Percentiles rank a stretch among this genome's conserved stretches.
Evolutionary conservation across 1,140 invertebrate genomes (phyloP).

Genomic region (Dreissena polymorpha): DNA sequence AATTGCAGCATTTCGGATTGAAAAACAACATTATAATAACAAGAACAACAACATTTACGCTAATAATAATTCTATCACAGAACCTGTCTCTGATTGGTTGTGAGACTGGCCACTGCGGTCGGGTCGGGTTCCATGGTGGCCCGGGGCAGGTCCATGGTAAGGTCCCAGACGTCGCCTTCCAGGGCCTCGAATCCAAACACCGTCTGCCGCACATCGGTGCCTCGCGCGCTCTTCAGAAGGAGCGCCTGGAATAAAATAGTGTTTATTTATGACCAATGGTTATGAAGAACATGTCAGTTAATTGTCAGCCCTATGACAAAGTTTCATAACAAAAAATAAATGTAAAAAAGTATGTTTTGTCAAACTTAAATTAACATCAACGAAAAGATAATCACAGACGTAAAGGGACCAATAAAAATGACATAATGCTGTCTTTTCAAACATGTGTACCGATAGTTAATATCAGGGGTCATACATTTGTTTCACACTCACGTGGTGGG

Average conservation of each 20-base stretch:
- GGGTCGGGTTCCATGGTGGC: conserved; percentile 69
- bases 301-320: too few relatives aligned
- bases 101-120: conserved; percentile 49
- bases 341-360: background rate
- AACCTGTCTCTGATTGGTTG: conserved; percentile 40
- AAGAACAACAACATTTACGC: too few relatives aligned
- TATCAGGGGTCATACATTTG: too few relatives aligned
- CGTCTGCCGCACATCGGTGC: conserved; percentile 52
- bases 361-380: background rate
- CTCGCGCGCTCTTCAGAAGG: conserved; percentile 23
- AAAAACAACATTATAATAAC: too few relatives aligned
- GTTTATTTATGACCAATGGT: too few relatives aligned
- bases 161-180: conserved; percentile 61
- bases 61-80: background rate
- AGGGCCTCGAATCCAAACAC: conserved; percentile 66
- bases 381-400: too few relatives aligned
- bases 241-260: conserved; percentile 26
- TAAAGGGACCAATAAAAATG: too few relatives aligned
- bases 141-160: conserved; percentile 64
- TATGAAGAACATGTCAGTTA: too few relatives aligned
- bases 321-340: background rate
- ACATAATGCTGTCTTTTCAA: too few relatives aligned
- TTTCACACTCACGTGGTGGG: conserved; percentile 67
- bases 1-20: too few relatives aligned
- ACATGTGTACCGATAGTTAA: too few relatives aligned